Percentiles rank a stretch among this genome's conserved stretches.
These are phyloP conservation scores for Drosophila miranda DNA, from an alignment of 1,140 invertebrate species.

Conservation along the genomic window DNA sequence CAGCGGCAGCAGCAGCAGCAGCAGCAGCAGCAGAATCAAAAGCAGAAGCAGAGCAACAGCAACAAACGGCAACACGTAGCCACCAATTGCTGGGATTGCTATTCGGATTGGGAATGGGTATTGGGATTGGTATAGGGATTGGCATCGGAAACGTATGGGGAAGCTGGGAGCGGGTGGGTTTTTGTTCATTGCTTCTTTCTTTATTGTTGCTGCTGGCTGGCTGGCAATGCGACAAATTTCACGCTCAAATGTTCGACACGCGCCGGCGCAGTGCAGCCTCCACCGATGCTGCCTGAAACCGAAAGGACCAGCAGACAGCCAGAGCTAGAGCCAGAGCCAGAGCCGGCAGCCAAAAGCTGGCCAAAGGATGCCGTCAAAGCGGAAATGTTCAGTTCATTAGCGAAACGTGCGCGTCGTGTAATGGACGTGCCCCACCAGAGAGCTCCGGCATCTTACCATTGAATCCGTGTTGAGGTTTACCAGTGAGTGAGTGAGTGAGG, in stretches of 20 bases:
- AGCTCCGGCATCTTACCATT: constrained; percentile 13
- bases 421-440: constrained; percentile 58
- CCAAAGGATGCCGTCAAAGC: constrained; percentile 76
- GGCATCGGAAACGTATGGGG: neutral
- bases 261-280: constrained; percentile 69
- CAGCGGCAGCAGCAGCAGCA: constrained; percentile 20
- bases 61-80: constrained; percentile 76
- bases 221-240: constrained; percentile 70
- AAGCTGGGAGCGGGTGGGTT: constrained; percentile 46
- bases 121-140: constrained; percentile 7
- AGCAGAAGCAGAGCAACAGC: constrained; percentile 48
- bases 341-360: constrained; percentile 8
- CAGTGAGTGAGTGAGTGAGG: constrained; percentile 46
- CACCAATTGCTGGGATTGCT: constrained; percentile 57
- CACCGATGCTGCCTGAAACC: constrained; percentile 22
- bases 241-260: constrained; percentile 77
- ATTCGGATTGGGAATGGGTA: constrained; percentile 1
- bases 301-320: constrained; percentile 24
- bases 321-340: neutral
- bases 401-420: constrained; percentile 76
- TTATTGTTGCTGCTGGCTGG: constrained; percentile 19
- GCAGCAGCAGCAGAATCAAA: constrained; percentile 11
- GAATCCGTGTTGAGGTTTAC: neutral
- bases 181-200: constrained; percentile 32
- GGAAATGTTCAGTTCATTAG: constrained; percentile 81